Conservation (phyloP, 2,113 vertebrate genomes). For the Neofelis nebulosa region DNA sequence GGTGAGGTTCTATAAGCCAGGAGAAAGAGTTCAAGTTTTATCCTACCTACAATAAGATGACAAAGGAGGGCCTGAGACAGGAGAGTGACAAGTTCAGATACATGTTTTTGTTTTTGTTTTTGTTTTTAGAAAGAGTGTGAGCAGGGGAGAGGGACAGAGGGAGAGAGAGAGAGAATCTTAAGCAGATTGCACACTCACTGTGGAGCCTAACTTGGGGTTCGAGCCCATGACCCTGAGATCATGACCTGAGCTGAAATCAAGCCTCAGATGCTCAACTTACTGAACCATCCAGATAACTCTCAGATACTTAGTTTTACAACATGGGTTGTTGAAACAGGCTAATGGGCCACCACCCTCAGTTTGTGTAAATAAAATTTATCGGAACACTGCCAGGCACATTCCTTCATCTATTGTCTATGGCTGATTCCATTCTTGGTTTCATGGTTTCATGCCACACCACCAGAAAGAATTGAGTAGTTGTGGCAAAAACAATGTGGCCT, state of each 20-base stretch:
- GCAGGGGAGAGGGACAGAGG: too few species aligned
- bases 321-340: not conserved
- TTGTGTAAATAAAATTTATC: not conserved
- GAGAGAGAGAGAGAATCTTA: too few species aligned
- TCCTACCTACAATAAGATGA: not conserved
- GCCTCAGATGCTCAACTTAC: too few species aligned
- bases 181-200: too few species aligned
- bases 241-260: too few species aligned
- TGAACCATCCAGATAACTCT: too few species aligned
- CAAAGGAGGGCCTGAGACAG: not conserved
- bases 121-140: too few species aligned
- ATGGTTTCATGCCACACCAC: not conserved
- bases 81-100: not conserved
- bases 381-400: not conserved
- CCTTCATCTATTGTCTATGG: not conserved
- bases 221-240: too few species aligned
- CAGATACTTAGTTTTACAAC: not conserved
- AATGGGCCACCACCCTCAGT: fast-evolving
- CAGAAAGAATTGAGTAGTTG: not conserved
- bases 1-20: not conserved
- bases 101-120: too few species aligned
- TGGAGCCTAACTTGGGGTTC: too few species aligned
- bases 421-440: not conserved
- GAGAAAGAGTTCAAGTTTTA: not conserved
- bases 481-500: not conserved